phyloP scores from a whole-genome alignment of 2,888 invertebrate genomes.

The Ophioninae sp. region DNA sequence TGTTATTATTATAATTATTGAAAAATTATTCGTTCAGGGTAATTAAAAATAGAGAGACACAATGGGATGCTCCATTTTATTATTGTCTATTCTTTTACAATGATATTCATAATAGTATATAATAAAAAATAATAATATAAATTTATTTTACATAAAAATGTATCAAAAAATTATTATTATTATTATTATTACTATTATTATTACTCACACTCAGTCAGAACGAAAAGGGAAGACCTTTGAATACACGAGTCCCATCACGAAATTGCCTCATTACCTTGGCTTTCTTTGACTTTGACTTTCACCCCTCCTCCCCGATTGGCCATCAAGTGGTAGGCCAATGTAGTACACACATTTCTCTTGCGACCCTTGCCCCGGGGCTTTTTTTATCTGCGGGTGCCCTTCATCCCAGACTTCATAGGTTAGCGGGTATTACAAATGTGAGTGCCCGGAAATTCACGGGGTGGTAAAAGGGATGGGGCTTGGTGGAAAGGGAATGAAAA shows the following conservation, averaged over 20 bases:
- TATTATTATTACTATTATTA: too few species aligned
- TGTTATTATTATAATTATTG: too few species aligned
- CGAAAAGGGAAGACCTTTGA: slow-evolving; percentile 23
- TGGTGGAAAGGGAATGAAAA: slow-evolving; percentile 6
- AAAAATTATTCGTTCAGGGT: too few species aligned
- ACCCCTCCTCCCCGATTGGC: neutral
- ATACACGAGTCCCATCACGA: slow-evolving; percentile 55
- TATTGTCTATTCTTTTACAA: too few species aligned
- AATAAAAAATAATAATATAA: neutral
- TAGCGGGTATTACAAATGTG: slow-evolving; percentile 61
- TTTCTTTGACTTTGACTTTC: slow-evolving; percentile 21
- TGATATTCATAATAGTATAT: too few species aligned
- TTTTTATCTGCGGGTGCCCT: slow-evolving; percentile 54
- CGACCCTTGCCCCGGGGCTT: slow-evolving; percentile 35
- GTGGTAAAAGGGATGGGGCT: neutral
- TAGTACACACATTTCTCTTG: slow-evolving; percentile 59
- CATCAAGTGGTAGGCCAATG: slow-evolving; percentile 20
- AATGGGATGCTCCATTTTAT: too few species aligned
- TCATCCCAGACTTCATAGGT: slow-evolving; percentile 49
- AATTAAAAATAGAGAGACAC: too few species aligned
- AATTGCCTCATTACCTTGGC: slow-evolving; percentile 60
- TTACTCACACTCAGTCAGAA: too few species aligned
- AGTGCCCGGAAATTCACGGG: slow-evolving; percentile 25
- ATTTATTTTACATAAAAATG: neutral
- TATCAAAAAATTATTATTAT: too few species aligned